These are phyloP conservation scores for Pantherophis vulpinus DNA, from an alignment of 2,797 vertebrate genomes.

Conservation along the genomic window DNA sequence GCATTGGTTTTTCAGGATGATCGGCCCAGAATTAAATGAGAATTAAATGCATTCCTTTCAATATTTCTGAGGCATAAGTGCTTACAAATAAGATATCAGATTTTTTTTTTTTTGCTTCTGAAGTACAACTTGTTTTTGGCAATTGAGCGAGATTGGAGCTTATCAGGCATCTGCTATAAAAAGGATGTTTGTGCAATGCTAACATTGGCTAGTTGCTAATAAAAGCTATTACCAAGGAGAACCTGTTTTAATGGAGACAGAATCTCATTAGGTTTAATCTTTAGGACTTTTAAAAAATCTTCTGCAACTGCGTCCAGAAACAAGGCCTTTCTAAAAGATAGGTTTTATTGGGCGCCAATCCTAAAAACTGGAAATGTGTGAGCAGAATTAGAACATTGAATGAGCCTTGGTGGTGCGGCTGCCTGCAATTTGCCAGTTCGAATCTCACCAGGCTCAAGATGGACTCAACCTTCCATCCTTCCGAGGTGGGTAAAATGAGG, in stretches of 20 bases:
- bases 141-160: background rate
- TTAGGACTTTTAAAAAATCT: background rate
- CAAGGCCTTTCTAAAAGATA: background rate
- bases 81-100: background rate
- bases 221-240: background rate
- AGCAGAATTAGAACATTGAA: accelerated
- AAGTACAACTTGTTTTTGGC: background rate
- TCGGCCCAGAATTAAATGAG: background rate
- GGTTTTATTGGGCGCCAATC: slow-evolving; percentile 4
- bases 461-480: no score
- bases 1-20: background rate
- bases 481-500: no score
- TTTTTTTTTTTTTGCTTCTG: background rate
- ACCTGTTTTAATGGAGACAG: background rate
- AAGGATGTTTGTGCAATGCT: background rate
- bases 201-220: background rate
- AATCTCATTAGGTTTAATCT: background rate
- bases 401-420: no score
- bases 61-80: background rate
- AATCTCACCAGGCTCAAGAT: no score
- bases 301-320: background rate
- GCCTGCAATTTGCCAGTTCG: no score
- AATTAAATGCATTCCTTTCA: background rate
- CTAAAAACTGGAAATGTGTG: background rate
- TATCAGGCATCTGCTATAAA: background rate